These are phyloP conservation scores for Zaprionus obscuricornis DNA, from an alignment of 2,888 invertebrate genomes.

Conservation along the genomic window DNA sequence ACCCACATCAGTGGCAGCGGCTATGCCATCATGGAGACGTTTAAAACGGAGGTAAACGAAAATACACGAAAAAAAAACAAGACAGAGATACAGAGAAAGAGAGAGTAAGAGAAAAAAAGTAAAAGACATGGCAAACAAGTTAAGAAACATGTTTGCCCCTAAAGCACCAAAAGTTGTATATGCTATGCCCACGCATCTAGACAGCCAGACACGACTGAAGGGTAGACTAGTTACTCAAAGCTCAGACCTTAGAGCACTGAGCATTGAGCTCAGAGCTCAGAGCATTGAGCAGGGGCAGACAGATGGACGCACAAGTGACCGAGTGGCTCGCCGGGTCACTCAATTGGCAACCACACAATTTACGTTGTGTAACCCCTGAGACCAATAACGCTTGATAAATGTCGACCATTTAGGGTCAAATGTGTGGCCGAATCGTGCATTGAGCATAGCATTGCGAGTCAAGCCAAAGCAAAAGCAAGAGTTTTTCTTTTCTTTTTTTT, in stretches of 20 bases:
- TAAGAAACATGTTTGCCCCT: slow-evolving; percentile 10
- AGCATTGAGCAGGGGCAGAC: no score
- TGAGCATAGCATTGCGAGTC: no score
- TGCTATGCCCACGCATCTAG: slow-evolving; percentile 37
- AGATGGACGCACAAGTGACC: slow-evolving; percentile 32
- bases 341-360: slow-evolving; percentile 80
- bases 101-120: slow-evolving; percentile 7
- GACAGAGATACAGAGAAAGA: slow-evolving; percentile 27
- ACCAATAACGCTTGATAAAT: slow-evolving; percentile 81
- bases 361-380: slow-evolving; percentile 78
- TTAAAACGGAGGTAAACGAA: slow-evolving; percentile 79
- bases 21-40: slow-evolving; percentile 79
- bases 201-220: slow-evolving; percentile 4
- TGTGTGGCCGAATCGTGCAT: slow-evolving; percentile 59
- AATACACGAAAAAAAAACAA: slow-evolving; percentile 16
- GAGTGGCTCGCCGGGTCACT: slow-evolving; percentile 63
- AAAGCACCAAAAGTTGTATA: slow-evolving; percentile 14
- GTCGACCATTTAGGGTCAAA: slow-evolving; percentile 79
- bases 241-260: no score
- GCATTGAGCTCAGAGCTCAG: no score
- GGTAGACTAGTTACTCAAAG: no score
- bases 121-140: no score
- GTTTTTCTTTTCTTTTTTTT: no score
- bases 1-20: slow-evolving; percentile 62
- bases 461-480: no score